Percentiles rank a stretch among this genome's conserved stretches.
phyloP scores from a whole-genome alignment of 2,113 vertebrate genomes.

The Rhinopomastus cyanomelas region DNA sequence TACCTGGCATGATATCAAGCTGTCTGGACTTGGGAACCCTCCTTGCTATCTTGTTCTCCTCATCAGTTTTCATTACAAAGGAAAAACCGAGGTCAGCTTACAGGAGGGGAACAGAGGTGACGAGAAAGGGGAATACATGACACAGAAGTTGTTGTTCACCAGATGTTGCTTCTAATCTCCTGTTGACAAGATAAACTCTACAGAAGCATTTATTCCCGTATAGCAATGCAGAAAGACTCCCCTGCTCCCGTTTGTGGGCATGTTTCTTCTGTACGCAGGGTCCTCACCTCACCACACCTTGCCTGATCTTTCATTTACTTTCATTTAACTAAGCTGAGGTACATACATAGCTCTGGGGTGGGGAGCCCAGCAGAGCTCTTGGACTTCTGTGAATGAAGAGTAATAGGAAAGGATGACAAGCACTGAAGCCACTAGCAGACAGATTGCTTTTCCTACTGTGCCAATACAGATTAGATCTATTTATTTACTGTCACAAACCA shows the following conservation, averaged over 20 bases:
- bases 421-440: not conserved
- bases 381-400: not conserved
- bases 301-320: not conserved
- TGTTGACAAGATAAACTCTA: not conserved
- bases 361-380: not conserved
- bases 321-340: not conserved
- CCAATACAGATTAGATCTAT: not conserved
- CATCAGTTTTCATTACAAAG: not conserved
- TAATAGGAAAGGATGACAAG: not conserved
- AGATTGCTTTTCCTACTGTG: not conserved
- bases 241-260: not conserved
- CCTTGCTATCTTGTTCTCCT: not conserved
- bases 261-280: not conserved
- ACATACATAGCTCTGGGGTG: not conserved
- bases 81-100: not conserved
- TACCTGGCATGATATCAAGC: not conserved
- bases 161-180: not conserved
- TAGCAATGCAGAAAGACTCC: not conserved
- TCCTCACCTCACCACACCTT: not conserved
- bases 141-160: not conserved
- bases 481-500: not conserved
- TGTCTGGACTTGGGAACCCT: not conserved
- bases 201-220: not conserved
- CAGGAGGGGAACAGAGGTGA: not conserved
- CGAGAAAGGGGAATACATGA: not conserved